Percentiles rank a stretch among this genome's conserved stretches.
phyloP scores from a whole-genome alignment of 2,113 vertebrate genomes.

The Coptodon bakossiorum region DNA sequence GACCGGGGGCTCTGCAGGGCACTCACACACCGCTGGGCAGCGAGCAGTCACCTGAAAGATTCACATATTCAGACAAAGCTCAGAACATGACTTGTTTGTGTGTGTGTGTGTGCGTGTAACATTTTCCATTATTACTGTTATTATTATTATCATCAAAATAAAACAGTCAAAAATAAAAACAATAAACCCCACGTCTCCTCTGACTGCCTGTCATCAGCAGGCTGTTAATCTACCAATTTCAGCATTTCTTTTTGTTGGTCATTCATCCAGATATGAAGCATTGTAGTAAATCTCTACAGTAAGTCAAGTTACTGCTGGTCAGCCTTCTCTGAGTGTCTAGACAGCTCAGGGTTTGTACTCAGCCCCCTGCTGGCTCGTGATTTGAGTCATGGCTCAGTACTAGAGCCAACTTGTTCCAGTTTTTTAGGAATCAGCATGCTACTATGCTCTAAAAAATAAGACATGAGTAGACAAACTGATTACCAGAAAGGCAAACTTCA shows the following conservation, averaged over 20 bases:
- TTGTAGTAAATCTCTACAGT: background rate
- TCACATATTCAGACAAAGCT: background rate
- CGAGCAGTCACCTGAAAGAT: conserved; percentile 47
- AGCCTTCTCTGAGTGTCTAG: conserved; percentile 15
- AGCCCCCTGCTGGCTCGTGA: conserved; percentile 7
- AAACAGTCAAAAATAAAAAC: background rate
- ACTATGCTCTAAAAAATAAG: background rate
- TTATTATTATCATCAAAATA: background rate
- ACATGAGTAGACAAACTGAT: conserved; percentile 4
- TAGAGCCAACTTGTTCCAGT: conserved; percentile 23
- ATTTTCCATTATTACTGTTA: background rate
- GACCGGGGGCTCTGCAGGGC: conserved; percentile 66
- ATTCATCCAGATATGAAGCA: background rate
- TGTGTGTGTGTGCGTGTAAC: background rate
- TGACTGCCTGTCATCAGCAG: background rate
- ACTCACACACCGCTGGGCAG: conserved; percentile 81
- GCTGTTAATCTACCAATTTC: background rate
- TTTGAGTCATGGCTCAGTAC: conserved; percentile 27
- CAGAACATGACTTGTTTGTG: background rate
- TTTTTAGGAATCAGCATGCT: conserved; percentile 12
- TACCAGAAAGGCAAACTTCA: background rate
- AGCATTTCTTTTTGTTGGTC: background rate
- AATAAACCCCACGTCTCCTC: background rate
- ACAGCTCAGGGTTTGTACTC: conserved; percentile 9
- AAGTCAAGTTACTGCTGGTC: background rate